phyloP scores from a whole-genome alignment of 2,797 vertebrate genomes.

The Triplophysa bombifrons region DNA sequence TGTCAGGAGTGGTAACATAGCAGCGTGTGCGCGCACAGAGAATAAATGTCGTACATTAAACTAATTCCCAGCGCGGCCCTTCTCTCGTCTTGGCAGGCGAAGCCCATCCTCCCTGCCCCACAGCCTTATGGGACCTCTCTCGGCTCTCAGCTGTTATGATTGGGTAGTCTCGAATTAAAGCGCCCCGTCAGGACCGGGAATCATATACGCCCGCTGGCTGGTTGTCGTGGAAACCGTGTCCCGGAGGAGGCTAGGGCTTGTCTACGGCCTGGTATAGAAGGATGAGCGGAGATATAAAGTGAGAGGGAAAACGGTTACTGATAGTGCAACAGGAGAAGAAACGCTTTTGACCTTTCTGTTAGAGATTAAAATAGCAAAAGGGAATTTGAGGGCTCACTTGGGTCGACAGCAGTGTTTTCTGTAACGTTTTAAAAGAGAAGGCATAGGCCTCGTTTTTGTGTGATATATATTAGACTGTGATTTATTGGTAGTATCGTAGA shows the following conservation, averaged over 20 bases:
- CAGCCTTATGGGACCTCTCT: slow-evolving; percentile 54
- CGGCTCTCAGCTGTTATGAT: slow-evolving; percentile 67
- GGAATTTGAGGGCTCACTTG: not conserved
- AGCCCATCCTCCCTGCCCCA: slow-evolving; percentile 36
- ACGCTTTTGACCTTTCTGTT: slow-evolving; percentile 1
- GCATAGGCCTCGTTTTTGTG: not conserved
- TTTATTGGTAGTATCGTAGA: too few species aligned
- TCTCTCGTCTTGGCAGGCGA: slow-evolving; percentile 68
- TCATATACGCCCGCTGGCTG: slow-evolving; percentile 60
- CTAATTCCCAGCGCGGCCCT: slow-evolving; percentile 65
- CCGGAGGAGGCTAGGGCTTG: slow-evolving; percentile 65
- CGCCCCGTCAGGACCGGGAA: slow-evolving; percentile 66
- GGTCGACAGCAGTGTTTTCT: not conserved
- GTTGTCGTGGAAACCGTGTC: slow-evolving; percentile 72
- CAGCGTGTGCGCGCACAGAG: slow-evolving; percentile 68
- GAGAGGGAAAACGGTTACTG: slow-evolving; percentile 20
- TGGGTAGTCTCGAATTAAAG: slow-evolving; percentile 65
- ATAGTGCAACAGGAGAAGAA: slow-evolving; percentile 27
- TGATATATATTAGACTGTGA: too few species aligned
- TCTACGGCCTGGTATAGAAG: slow-evolving; percentile 48
- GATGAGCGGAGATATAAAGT: slow-evolving; percentile 37
- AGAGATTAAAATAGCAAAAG: not conserved
- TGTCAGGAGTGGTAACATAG: slow-evolving; percentile 75
- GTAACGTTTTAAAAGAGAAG: not conserved
- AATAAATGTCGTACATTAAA: slow-evolving; percentile 78